A percentile compares a stretch with the other conserved stretches of the same genome.
These are phyloP conservation scores for Tonatia bakeri DNA, from an alignment of 2,113 vertebrate species.

Conservation along the genomic window DNA sequence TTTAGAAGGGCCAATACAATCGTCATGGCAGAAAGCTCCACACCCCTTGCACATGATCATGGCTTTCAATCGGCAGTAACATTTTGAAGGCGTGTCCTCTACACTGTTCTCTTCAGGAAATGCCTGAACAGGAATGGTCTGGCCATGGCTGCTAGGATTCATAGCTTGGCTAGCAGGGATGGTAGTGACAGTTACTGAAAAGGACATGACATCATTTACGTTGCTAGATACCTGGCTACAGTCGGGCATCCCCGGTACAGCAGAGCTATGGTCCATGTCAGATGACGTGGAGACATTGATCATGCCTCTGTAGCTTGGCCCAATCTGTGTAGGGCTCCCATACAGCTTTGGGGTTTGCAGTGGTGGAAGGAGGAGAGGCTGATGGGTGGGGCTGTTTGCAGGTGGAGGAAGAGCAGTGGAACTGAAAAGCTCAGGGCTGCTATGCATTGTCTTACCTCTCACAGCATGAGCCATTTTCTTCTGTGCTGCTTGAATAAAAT, in stretches of 20 bases:
- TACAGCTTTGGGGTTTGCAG: constrained; percentile 80
- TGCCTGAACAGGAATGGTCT: constrained; percentile 86
- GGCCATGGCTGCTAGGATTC: constrained; percentile 78
- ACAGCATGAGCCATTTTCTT: constrained; percentile 81
- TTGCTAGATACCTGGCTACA: constrained; percentile 79
- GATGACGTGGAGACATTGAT: constrained; percentile 92
- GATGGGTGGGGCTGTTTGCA: constrained; percentile 64
- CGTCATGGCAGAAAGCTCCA: constrained; percentile 97
- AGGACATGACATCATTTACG: constrained; percentile 93
- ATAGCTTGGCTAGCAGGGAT: constrained; percentile 87
- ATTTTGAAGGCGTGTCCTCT: constrained; percentile 92
- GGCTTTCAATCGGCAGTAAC: constrained; percentile 98
- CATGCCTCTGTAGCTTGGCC: constrained; percentile 89
- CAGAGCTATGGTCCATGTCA: constrained; percentile 79
- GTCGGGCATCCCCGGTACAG: constrained; percentile 67
- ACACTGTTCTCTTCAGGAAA: constrained; percentile 85
- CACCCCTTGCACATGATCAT: constrained; percentile 99
- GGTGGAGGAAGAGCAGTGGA: constrained; percentile 30
- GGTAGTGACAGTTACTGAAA: constrained; percentile 97
- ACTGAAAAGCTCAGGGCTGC: constrained; percentile 81
- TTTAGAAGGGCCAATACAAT: constrained; percentile 98
- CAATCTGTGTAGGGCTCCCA: constrained; percentile 79
- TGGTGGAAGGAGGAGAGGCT: constrained; percentile 79
- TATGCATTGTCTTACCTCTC: constrained; percentile 78
- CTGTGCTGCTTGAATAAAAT: constrained; percentile 83